Evolutionary conservation across 2,113 vertebrate genomes (phyloP), one percentile per base, ranked within the genome.

Genomic region (Periophthalmodon schlosseri): DNA sequence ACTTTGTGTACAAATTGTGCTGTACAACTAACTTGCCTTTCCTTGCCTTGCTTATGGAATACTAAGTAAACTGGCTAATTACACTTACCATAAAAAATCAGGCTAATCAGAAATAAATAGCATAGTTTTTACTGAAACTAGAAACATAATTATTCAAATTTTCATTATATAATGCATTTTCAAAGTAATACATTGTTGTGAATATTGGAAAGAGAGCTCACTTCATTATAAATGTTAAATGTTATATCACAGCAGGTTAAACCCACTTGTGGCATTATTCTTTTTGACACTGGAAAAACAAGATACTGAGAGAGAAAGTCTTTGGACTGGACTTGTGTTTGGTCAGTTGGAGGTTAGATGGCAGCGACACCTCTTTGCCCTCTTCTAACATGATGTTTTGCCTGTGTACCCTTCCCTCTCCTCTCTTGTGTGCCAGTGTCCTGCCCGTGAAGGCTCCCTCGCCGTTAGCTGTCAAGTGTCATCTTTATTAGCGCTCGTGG

Each of bases 391-490:
- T 77, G 70, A 69, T 77, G 61, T 82, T 84, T 79, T 75, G 58
- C 77, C 68, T 69, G 74, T 18, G 46, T 78, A 63, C 56, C 49
- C 46, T 13, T 39, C 58, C 18, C 49, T 64, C 58, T 75, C 66
- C 39, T 47, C 44, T 47, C 21, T 8, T 68, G 76, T 72, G 84
- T 69, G 78, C 87, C 83, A 89, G 85, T 34, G 61, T n/a, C 66
- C 82, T 52, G 69, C 72, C 78, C 70, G 9, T 81, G 85, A 88
- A 80, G 78, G 82, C 76, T 87, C 91, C 24, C 57, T 60, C 23
- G 57, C 93, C 88, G 91, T 93, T 92, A 92, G 89, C 94, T 92
- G 91, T 94, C 94, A 93, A 89, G 91, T 93, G 89, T 93, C 93
- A 91, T 94, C 92, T 93, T 92, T 93, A 94, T 93, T 94, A 94